Conservation (phyloP, 2,113 vertebrate species). For the Stomatorhinus ivindoensis region DNA sequence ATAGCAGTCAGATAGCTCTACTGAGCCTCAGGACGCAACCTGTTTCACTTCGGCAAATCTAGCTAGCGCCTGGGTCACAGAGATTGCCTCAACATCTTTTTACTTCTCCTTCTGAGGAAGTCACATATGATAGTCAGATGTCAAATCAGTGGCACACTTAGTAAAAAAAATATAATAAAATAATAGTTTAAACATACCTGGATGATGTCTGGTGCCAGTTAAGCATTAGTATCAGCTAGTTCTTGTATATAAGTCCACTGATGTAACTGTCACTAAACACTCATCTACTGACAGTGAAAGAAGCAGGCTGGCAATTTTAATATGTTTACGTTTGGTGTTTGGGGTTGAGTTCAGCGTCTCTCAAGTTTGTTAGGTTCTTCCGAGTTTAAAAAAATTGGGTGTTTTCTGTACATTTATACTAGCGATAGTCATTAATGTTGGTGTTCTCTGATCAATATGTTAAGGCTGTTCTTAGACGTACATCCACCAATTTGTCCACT, state of each 20-base stretch:
- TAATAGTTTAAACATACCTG: not conserved
- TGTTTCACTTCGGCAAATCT: constrained; percentile 11
- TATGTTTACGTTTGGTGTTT: not conserved
- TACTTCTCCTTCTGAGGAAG: not conserved
- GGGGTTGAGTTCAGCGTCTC: not conserved
- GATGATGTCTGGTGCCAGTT: not conserved
- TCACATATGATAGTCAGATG: not conserved
- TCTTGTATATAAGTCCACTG: not conserved
- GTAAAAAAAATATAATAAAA: not conserved
- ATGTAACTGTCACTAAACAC: not conserved
- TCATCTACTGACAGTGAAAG: not conserved
- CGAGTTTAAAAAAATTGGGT: not conserved
- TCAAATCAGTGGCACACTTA: not conserved
- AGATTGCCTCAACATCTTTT: not conserved
- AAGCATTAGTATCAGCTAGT: not conserved
- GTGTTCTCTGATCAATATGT: not conserved
- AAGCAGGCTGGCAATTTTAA: not conserved
- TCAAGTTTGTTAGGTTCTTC: not conserved
- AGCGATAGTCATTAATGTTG: not conserved
- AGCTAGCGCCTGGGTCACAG: not conserved
- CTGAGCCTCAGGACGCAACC: constrained; percentile 18
- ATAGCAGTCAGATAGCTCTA: not conserved
- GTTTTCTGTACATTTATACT: not conserved
- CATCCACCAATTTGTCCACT: not conserved
- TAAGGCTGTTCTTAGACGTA: not conserved